A percentile compares a stretch with the other conserved stretches of the same genome.
Conservation (phyloP, 2,888 invertebrate genomes). For the Brassicogethes aeneus region DNA sequence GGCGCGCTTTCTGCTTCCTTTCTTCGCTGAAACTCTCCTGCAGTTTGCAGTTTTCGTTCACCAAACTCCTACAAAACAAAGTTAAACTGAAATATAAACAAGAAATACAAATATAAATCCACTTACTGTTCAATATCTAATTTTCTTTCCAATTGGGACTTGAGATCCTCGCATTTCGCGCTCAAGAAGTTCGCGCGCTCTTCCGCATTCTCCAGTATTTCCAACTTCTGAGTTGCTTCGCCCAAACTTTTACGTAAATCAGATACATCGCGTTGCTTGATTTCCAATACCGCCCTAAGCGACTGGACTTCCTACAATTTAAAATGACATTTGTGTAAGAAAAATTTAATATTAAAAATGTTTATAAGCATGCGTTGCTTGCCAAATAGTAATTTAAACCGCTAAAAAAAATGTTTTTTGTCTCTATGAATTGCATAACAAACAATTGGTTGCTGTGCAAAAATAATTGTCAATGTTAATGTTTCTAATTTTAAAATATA, state of each 20-base stretch:
- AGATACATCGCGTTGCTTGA: slow-evolving; percentile 78
- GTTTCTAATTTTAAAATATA: too few species aligned
- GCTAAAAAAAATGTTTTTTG: too few species aligned
- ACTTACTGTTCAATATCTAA: slow-evolving; percentile 63
- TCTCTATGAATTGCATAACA: too few species aligned
- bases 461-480: too few species aligned
- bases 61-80: slow-evolving; percentile 47
- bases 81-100: background rate
- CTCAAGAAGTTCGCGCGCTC: slow-evolving; percentile 68
- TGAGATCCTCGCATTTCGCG: slow-evolving; percentile 80
- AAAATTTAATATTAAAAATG: background rate
- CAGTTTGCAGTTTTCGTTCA: slow-evolving; percentile 63
- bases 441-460: too few species aligned
- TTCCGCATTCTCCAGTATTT: slow-evolving; percentile 61
- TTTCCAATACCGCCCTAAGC: slow-evolving; percentile 76
- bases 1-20: slow-evolving; percentile 65
- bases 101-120: too few species aligned
- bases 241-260: slow-evolving; percentile 63
- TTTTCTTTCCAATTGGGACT: slow-evolving; percentile 61
- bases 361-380: too few species aligned
- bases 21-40: slow-evolving; percentile 68
- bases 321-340: background rate
- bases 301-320: slow-evolving; percentile 70
- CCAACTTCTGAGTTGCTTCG: slow-evolving; percentile 62
- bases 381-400: too few species aligned